Conservation (phyloP, 2,797 vertebrate species). For the Notamacropus eugenii region DNA sequence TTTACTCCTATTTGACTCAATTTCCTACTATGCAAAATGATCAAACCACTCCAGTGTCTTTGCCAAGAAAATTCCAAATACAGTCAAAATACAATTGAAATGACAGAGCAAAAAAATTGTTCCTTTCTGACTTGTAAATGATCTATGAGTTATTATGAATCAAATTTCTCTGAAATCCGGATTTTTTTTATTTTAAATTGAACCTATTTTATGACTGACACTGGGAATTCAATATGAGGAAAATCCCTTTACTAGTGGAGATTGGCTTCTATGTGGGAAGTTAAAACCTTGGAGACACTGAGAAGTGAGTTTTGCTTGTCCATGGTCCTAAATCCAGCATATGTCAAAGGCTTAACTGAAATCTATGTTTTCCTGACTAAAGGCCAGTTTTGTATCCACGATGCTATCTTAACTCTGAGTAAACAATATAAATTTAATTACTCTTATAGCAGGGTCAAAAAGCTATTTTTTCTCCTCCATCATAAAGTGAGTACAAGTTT, state of each 20-base stretch:
- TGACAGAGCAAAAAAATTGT: not conserved
- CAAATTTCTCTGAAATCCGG: not conserved
- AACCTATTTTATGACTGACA: not conserved
- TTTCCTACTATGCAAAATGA: not conserved
- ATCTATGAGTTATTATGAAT: not conserved
- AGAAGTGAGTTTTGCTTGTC: not conserved
- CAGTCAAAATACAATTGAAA: not conserved
- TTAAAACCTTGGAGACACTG: not conserved
- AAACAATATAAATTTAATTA: not conserved
- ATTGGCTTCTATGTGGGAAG: not conserved
- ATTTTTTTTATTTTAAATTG: not conserved
- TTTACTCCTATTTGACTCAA: not conserved
- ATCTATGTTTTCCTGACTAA: not conserved
- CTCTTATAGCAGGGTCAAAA: not conserved
- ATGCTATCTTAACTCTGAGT: not conserved
- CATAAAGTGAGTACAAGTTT: not conserved
- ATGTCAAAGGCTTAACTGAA: not conserved
- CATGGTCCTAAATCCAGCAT: not conserved
- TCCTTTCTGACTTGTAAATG: not conserved
- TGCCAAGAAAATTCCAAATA: not conserved
- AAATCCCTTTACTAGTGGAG: not conserved
- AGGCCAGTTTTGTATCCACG: not conserved
- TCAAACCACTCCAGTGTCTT: not conserved
- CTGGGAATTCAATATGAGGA: not conserved
- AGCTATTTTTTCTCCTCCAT: not conserved